These are phyloP conservation scores for Synodontis membranacea DNA, from an alignment of 2,113 vertebrate genomes.

Conservation along the genomic window DNA sequence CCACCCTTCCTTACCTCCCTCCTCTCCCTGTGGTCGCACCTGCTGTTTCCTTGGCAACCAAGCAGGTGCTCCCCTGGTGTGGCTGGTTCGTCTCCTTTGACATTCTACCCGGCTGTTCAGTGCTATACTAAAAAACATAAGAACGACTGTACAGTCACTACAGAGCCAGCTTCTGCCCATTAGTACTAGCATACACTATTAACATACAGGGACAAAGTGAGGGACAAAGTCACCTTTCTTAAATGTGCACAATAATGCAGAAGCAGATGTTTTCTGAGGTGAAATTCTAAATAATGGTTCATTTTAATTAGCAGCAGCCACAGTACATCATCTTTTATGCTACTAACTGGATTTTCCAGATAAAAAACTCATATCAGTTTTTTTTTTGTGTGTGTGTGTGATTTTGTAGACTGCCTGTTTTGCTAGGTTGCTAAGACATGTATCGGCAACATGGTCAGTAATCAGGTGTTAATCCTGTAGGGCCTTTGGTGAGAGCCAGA, in stretches of 20 bases:
- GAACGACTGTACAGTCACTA: conserved; percentile 19
- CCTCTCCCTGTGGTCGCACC: conserved; percentile 42
- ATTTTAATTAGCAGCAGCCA: conserved; percentile 1
- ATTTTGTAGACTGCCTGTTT: neutral
- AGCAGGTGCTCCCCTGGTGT: conserved; percentile 55
- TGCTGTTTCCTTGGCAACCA: conserved; percentile 58
- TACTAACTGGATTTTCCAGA: neutral
- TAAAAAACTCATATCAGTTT: neutral
- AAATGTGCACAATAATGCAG: conserved; percentile 15
- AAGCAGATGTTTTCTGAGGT: conserved; percentile 12
- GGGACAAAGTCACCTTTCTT: conserved; percentile 40
- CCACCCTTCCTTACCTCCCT: neutral
- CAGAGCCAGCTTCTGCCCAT: conserved; percentile 25
- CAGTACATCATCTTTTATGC: neutral
- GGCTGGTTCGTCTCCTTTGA: conserved; percentile 44
- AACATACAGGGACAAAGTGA: conserved; percentile 37
- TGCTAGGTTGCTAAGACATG: conserved; percentile 17
- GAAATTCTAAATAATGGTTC: neutral
- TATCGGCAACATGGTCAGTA: conserved; percentile 16
- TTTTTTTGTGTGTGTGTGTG: too few relatives aligned
- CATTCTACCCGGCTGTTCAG: conserved; percentile 30
- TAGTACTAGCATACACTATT: conserved; percentile 36
- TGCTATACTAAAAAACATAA: conserved; percentile 39
- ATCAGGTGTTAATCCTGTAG: conserved; percentile 23
- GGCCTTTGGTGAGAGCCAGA: conserved; percentile 30